These are phyloP conservation scores for Peromyscus polionotus DNA, from an alignment of 2,113 vertebrate genomes.

Conservation along the genomic window DNA sequence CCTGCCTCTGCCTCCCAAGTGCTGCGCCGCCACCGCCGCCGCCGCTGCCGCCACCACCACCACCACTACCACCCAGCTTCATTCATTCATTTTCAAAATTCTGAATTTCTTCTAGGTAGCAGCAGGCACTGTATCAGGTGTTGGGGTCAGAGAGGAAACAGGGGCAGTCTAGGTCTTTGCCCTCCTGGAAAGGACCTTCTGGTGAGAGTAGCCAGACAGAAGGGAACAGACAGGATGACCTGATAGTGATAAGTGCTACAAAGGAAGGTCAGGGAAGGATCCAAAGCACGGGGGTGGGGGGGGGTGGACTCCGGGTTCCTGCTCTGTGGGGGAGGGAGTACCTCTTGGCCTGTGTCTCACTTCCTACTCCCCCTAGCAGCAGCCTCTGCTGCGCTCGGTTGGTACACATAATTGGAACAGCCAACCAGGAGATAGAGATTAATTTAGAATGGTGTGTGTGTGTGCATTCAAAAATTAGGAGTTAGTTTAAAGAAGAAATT, in stretches of 20 bases:
- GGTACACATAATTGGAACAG: neutral
- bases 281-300: neutral
- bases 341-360: neutral
- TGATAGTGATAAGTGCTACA: neutral
- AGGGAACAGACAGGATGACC: neutral
- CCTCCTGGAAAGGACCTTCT: neutral
- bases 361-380: neutral
- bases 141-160: neutral
- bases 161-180: neutral
- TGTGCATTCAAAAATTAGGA: neutral
- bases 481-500: neutral
- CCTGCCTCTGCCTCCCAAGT: neutral
- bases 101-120: neutral
- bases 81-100: neutral
- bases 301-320: neutral
- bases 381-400: neutral
- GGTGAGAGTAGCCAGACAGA: neutral
- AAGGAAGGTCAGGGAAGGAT: neutral
- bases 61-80: neutral
- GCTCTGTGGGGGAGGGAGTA: neutral
- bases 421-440: neutral
- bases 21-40: too few relatives aligned
- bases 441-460: neutral
- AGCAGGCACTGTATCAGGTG: neutral
- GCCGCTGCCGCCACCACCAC: too few relatives aligned